Conservation (phyloP, 2,113 vertebrate species). For the Prochilodus magdalenae region DNA sequence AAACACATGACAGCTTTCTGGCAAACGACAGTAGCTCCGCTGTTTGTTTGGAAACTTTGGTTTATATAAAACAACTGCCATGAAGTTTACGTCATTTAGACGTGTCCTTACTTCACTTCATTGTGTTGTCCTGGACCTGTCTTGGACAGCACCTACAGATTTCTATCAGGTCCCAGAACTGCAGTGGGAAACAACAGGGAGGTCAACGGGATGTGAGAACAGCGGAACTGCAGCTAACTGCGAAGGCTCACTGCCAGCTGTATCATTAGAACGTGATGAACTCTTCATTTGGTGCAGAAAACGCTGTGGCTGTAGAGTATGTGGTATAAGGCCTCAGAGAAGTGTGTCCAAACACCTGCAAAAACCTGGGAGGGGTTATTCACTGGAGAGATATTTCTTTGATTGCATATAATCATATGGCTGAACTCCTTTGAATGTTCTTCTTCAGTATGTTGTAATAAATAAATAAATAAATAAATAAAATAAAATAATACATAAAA, state of each 20-base stretch:
- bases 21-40: background rate
- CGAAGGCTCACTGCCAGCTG: constrained; percentile 13
- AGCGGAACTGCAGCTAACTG: constrained; percentile 7
- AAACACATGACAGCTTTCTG: background rate
- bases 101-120: constrained; percentile 14
- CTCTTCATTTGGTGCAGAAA: background rate
- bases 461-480: too few species aligned
- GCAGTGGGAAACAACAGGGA: constrained; percentile 28
- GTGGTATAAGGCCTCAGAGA: background rate
- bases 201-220: constrained; percentile 20
- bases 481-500: too few species aligned
- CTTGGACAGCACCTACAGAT: constrained; percentile 26
- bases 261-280: background rate
- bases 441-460: too few species aligned
- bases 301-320: background rate
- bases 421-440: too few species aligned
- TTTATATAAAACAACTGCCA: constrained; percentile 6
- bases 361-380: background rate
- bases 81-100: background rate
- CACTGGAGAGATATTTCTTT: background rate
- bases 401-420: too few species aligned
- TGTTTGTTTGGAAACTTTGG: background rate
- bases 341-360: background rate
- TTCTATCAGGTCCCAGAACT: constrained; percentile 25
- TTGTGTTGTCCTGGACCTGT: constrained; percentile 24